phyloP scores from a whole-genome alignment of 2,888 invertebrate species.

The Leptinotarsa tumamoca region DNA sequence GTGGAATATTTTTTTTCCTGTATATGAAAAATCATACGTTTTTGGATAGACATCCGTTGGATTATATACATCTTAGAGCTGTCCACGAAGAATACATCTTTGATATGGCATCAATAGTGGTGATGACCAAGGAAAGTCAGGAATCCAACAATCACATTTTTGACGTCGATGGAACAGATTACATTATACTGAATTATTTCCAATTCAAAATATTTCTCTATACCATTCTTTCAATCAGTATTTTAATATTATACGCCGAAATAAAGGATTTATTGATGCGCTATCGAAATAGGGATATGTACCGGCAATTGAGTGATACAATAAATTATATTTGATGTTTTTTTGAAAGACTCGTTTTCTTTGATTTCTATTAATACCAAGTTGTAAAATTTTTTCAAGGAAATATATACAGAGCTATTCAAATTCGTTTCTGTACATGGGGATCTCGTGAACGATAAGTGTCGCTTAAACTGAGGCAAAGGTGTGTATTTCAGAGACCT shows the following conservation, averaged over 20 bases:
- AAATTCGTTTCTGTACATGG: too few species aligned
- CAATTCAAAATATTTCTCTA: slow-evolving; percentile 47
- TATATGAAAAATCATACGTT: slow-evolving; percentile 20
- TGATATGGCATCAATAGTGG: slow-evolving; percentile 30
- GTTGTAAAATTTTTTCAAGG: too few species aligned
- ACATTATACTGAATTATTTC: slow-evolving; percentile 49
- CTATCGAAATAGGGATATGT: slow-evolving; percentile 23
- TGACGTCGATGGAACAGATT: slow-evolving; percentile 39
- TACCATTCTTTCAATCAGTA: slow-evolving; percentile 36
- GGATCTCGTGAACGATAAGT: too few species aligned
- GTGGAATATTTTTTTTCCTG: slow-evolving; percentile 26
- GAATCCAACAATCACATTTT: slow-evolving; percentile 34
- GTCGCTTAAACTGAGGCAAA: too few species aligned
- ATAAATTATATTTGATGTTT: slow-evolving; percentile 30
- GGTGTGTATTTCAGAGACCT: too few species aligned
- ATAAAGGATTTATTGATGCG: slow-evolving; percentile 39
- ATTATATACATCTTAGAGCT: slow-evolving; percentile 34
- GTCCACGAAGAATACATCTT: slow-evolving; percentile 21
- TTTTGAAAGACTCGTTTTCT: not conserved
- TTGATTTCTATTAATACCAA: too few species aligned
- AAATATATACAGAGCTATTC: too few species aligned
- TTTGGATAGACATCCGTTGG: slow-evolving; percentile 22
- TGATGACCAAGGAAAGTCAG: slow-evolving; percentile 27
- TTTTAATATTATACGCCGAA: slow-evolving; percentile 44
- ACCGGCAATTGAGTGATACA: not conserved